Conservation (phyloP, 2,113 vertebrate species). For the Vulpes vulpes region DNA sequence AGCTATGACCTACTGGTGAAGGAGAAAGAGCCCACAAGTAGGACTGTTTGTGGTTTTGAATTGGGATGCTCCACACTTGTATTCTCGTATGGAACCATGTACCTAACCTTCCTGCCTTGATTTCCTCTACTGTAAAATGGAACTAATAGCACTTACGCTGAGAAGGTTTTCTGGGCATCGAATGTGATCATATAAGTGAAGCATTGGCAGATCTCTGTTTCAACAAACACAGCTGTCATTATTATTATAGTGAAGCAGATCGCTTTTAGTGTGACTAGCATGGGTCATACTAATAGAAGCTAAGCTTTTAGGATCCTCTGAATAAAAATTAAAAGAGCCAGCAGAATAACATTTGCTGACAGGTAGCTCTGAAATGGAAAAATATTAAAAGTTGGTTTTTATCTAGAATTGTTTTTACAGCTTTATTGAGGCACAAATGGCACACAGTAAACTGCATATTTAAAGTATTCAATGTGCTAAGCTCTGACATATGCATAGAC, state of each 20-base stretch:
- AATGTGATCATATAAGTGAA: not conserved
- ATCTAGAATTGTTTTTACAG: not conserved
- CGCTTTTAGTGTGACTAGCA: not conserved
- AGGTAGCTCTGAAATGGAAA: not conserved
- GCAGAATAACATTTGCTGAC: not conserved
- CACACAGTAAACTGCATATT: not conserved
- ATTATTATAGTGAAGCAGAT: not conserved
- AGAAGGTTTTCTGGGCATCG: not conserved
- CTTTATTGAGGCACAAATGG: not conserved
- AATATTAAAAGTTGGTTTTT: not conserved
- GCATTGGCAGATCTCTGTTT: not conserved
- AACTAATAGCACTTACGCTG: not conserved
- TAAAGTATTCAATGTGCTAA: not conserved
- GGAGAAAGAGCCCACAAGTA: not conserved
- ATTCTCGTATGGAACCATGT: not conserved
- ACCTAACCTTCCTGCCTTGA: not conserved
- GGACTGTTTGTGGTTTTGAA: not conserved
- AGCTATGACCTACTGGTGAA: not conserved
- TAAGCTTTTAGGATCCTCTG: not conserved
- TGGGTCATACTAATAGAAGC: not conserved
- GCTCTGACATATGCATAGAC: not conserved
- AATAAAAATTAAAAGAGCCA: not conserved
- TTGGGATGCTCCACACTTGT: not conserved
- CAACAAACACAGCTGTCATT: not conserved
- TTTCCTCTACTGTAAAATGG: constrained; percentile 25